Evolutionary conservation across 1,140 invertebrate genomes (phyloP).

Genomic region (Lordiphosa mommai): DNA sequence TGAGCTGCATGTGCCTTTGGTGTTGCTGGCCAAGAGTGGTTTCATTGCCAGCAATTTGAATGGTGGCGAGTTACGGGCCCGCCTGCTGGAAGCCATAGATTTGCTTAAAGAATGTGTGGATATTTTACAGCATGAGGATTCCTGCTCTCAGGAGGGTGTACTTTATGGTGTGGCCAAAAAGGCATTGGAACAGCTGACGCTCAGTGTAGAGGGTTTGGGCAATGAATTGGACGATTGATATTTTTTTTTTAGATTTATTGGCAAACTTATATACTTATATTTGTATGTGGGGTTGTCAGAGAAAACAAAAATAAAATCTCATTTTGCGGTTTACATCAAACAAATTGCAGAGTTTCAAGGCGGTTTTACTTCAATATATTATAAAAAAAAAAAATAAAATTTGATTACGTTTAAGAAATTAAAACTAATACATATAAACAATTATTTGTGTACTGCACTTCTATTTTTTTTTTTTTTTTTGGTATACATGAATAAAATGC

Average conservation of each 20-base stretch:
- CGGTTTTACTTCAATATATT: background rate
- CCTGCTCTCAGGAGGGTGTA: conserved; percentile 85
- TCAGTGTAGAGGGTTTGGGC: conserved; percentile 82
- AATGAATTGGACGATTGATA: conserved; percentile 36
- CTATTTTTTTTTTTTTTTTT: too few relatives aligned
- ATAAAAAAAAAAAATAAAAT: too few relatives aligned
- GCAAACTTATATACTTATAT: conserved; percentile 7
- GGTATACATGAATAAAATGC: too few relatives aligned
- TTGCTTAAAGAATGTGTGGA: conserved; percentile 82
- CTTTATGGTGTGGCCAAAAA: conserved; percentile 83
- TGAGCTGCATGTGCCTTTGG: conserved; percentile 87
- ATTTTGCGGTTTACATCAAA: background rate
- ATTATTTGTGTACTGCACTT: too few relatives aligned
- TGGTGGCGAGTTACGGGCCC: conserved; percentile 83
- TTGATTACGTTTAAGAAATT: too few relatives aligned
- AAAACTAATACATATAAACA: too few relatives aligned
- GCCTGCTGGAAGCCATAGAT: conserved; percentile 83
- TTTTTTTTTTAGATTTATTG: conserved; percentile 27
- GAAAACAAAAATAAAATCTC: too few relatives aligned
- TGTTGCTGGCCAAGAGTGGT: conserved; percentile 84
- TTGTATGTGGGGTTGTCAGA: conserved; percentile 4
- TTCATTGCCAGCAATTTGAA: conserved; percentile 83
- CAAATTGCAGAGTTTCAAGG: conserved; percentile 1
- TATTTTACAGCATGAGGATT: conserved; percentile 85
- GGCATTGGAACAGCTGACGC: conserved; percentile 83